These are phyloP conservation scores for Clarias magur DNA, from an alignment of 2,113 vertebrate species.

Conservation along the genomic window DNA sequence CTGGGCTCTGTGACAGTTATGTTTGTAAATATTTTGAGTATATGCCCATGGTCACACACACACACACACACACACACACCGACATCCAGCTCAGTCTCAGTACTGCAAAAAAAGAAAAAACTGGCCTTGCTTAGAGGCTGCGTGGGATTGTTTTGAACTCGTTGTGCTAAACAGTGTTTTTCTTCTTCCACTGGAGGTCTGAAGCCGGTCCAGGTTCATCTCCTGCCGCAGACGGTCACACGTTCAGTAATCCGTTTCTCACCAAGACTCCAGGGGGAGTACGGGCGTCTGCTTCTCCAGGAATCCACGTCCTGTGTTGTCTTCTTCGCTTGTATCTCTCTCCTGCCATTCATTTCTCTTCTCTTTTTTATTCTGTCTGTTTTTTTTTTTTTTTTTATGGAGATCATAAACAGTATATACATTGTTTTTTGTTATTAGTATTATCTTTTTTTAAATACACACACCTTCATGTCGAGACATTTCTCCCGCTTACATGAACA, in stretches of 20 bases:
- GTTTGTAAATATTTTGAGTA: conserved; percentile 97
- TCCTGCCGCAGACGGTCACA: not conserved
- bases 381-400: not conserved
- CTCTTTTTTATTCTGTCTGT: not conserved
- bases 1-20: conserved; percentile 67
- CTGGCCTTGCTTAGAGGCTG: not conserved
- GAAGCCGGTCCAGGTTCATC: not conserved
- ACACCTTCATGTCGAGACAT: not conserved
- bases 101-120: conserved; percentile 1
- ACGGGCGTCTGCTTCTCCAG: not conserved
- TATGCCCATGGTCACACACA: conserved; percentile 79
- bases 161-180: too few species aligned
- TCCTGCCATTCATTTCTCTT: not conserved
- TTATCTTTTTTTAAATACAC: not conserved
- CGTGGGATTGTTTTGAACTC: not conserved
- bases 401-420: not conserved
- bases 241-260: not conserved
- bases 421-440: not conserved
- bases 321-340: not conserved
- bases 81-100: conserved; percentile 3
- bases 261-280: not conserved
- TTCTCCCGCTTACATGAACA: not conserved
- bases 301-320: not conserved
- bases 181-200: not conserved
- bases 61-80: not conserved